Evolutionary conservation across 2,888 invertebrate species (phyloP).

Genomic region (Therioaphis trifolii): DNA sequence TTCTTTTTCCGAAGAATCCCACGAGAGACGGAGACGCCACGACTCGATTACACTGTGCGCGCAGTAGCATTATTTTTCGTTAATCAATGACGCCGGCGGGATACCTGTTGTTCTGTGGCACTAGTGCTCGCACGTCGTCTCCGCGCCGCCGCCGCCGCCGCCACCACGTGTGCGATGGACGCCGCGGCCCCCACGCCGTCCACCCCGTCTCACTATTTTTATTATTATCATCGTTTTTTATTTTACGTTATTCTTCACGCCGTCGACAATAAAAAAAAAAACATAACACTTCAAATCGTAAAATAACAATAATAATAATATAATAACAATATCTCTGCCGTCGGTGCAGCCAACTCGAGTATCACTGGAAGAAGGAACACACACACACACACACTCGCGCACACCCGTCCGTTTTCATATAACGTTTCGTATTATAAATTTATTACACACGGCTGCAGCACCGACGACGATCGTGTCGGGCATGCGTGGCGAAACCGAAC

Average conservation of each 20-base stretch:
- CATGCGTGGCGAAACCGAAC: slow-evolving; percentile 53
- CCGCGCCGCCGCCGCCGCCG: too few relatives aligned
- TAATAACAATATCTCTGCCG: neutral
- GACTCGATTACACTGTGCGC: slow-evolving; percentile 6
- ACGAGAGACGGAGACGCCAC: slow-evolving; percentile 20
- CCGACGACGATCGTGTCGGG: neutral
- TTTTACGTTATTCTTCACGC: neutral
- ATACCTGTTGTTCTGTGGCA: slow-evolving; percentile 33
- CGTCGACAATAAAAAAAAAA: neutral
- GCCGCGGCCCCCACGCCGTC: neutral
- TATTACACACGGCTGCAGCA: neutral
- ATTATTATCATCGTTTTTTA: too few relatives aligned
- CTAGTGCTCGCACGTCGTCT: too few relatives aligned
- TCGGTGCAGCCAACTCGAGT: neutral
- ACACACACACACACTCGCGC: neutral
- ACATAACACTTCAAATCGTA: neutral
- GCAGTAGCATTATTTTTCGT: slow-evolving; percentile 44
- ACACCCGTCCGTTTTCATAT: neutral
- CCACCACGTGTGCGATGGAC: neutral
- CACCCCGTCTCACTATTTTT: slow-evolving; percentile 27
- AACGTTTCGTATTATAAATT: neutral
- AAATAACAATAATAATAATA: neutral
- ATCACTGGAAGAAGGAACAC: too few relatives aligned
- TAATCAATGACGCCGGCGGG: slow-evolving; percentile 31
- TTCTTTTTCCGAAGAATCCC: slow-evolving; percentile 36